Percentiles rank a stretch among this genome's conserved stretches.
Conservation (phyloP, 2,113 vertebrate genomes). For the Gambusia holbrooki region DNA sequence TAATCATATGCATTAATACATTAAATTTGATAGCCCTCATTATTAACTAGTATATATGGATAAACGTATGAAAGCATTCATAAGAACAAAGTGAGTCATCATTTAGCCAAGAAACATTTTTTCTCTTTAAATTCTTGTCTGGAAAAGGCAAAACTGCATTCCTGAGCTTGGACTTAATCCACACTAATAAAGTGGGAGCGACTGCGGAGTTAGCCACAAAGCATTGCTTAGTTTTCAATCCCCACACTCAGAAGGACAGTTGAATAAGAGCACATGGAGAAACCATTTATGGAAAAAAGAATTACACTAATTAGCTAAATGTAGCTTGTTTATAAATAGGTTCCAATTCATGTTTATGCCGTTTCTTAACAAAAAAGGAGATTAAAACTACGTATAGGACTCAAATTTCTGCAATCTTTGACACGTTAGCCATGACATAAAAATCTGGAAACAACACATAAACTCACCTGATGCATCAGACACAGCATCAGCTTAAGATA, state of each 20-base stretch:
- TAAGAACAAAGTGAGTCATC: background rate
- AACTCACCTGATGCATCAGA: no score
- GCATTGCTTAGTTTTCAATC: conserved; percentile 15
- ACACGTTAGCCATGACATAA: background rate
- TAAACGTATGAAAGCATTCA: background rate
- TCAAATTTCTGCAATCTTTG: background rate
- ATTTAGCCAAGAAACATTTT: background rate
- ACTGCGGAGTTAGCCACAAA: conserved; percentile 22
- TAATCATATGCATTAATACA: no score
- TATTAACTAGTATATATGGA: background rate
- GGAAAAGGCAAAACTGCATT: conserved; percentile 7
- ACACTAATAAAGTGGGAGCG: conserved; percentile 21
- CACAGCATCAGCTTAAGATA: no score
- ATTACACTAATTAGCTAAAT: conserved; percentile 37
- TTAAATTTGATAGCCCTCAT: no score
- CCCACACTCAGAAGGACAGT: conserved; percentile 4
- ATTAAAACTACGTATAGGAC: conserved; percentile 37
- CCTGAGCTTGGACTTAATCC: conserved; percentile 24
- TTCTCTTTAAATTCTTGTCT: background rate
- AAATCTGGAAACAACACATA: background rate
- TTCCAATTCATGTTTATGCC: background rate
- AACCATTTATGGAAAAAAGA: conserved; percentile 6
- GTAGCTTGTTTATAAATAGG: background rate
- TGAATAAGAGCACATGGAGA: background rate
- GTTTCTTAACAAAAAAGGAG: conserved; percentile 5